phyloP scores from a whole-genome alignment of 2,113 vertebrate genomes.

The Dolichotis patagonum region DNA sequence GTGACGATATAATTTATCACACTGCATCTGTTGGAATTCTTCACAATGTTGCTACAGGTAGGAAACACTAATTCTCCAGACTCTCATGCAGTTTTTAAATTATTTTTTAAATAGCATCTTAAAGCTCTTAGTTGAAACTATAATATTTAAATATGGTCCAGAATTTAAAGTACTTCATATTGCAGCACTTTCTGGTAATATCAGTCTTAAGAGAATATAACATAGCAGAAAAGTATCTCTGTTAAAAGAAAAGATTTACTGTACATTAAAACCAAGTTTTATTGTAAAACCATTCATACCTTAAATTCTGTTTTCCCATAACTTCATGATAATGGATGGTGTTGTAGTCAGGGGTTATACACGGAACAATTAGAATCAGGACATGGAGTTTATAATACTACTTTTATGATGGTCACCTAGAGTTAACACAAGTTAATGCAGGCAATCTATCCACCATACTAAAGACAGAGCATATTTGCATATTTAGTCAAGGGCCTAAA shows the following conservation, averaged over 20 bases:
- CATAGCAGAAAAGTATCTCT: not conserved
- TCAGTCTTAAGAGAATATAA: not conserved
- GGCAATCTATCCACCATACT: too few species aligned
- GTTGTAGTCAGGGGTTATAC: too few species aligned
- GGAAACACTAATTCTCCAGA: slow-evolving; percentile 42
- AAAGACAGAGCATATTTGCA: too few species aligned
- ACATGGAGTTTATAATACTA: too few species aligned
- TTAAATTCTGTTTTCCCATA: not conserved
- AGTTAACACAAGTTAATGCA: too few species aligned
- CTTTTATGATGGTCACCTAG: too few species aligned
- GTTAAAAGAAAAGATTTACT: not conserved
- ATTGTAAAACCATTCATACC: not conserved
- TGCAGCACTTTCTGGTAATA: not conserved
- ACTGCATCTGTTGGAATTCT: slow-evolving; percentile 96
- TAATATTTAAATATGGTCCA: not conserved
- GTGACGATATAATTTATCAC: slow-evolving; percentile 98
- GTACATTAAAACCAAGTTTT: not conserved
- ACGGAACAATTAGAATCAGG: too few species aligned
- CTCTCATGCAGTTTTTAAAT: not conserved
- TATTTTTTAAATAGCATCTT: slow-evolving; percentile 15
- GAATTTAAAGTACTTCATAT: slow-evolving; percentile 18
- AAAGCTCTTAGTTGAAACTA: slow-evolving; percentile 48
- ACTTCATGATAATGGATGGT: not conserved
- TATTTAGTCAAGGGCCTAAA: too few species aligned
- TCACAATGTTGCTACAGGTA: slow-evolving; percentile 97